Conservation (phyloP, 2,888 invertebrate genomes). For the Beris morrisii region DNA sequence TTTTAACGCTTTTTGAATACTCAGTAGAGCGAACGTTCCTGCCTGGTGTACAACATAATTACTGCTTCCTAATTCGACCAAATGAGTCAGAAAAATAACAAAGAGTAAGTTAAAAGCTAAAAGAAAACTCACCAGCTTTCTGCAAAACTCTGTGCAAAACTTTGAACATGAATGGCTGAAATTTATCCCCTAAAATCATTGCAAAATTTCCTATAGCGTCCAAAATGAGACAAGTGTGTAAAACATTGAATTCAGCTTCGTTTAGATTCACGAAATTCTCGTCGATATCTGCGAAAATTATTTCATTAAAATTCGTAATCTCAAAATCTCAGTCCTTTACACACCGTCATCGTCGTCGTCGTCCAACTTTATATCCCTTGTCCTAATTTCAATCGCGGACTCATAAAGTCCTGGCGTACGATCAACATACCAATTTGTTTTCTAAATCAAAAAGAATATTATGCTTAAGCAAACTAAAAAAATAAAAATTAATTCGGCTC, state of each 20-base stretch:
- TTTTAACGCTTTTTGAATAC: constrained; percentile 63
- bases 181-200: constrained; percentile 57
- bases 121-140: constrained; percentile 12
- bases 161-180: constrained; percentile 65
- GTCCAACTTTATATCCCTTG: constrained; percentile 50
- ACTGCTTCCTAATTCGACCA: constrained; percentile 60
- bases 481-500: background rate
- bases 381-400: constrained; percentile 52
- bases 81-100: constrained; percentile 34
- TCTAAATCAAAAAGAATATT: constrained; percentile 40
- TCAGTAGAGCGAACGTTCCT: constrained; percentile 62
- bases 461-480: background rate
- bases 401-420: constrained; percentile 54
- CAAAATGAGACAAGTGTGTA: constrained; percentile 67
- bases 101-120: background rate
- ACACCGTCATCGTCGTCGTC: constrained; percentile 43
- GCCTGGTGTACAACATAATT: constrained; percentile 65
- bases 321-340: background rate
- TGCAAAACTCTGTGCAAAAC: constrained; percentile 66
- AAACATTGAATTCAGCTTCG: constrained; percentile 65
- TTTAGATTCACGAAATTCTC: constrained; percentile 44
- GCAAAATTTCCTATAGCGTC: constrained; percentile 73
- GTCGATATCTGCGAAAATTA: background rate
- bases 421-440: constrained; percentile 50
- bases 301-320: background rate